Evolutionary conservation across 2,888 invertebrate genomes (phyloP).

Genomic region (Lithophane semibrunnea): DNA sequence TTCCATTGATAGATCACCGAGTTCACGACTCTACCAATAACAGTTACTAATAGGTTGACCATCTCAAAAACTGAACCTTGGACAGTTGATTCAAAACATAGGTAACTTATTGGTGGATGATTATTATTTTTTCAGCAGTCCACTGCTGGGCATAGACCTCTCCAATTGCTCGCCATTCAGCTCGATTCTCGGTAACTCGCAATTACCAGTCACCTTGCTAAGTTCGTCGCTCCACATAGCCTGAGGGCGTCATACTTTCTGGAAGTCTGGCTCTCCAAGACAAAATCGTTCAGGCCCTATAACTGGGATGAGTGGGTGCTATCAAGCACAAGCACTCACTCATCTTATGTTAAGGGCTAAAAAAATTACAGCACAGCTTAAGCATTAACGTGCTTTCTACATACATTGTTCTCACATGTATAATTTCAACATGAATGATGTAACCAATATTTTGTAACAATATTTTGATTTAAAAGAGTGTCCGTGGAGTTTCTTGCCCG

Average conservation of each 20-base stretch:
- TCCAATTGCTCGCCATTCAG: neutral
- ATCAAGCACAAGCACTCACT: neutral
- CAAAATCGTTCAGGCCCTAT: neutral
- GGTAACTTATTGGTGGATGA: too few relatives aligned
- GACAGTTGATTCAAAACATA: neutral
- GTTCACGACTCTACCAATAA: slow-evolving; percentile 54
- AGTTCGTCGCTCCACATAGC: neutral
- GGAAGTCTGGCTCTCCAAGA: neutral
- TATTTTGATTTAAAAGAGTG: too few relatives aligned
- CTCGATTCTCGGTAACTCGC: neutral
- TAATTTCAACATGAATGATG: too few relatives aligned
- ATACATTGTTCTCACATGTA: too few relatives aligned
- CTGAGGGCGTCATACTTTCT: neutral
- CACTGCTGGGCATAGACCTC: neutral
- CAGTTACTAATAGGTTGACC: slow-evolving; percentile 24
- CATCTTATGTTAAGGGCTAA: neutral
- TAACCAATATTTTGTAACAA: too few relatives aligned
- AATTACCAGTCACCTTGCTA: neutral
- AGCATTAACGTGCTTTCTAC: too few relatives aligned
- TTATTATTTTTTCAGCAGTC: too few relatives aligned
- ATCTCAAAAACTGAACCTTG: neutral
- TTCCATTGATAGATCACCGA: slow-evolving; percentile 56
- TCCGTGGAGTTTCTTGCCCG: too few relatives aligned
- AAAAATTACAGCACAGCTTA: neutral
- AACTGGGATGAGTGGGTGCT: too few relatives aligned